Conservation (phyloP, 2,888 invertebrate species). For the Hirtodrosophila trivittata region DNA sequence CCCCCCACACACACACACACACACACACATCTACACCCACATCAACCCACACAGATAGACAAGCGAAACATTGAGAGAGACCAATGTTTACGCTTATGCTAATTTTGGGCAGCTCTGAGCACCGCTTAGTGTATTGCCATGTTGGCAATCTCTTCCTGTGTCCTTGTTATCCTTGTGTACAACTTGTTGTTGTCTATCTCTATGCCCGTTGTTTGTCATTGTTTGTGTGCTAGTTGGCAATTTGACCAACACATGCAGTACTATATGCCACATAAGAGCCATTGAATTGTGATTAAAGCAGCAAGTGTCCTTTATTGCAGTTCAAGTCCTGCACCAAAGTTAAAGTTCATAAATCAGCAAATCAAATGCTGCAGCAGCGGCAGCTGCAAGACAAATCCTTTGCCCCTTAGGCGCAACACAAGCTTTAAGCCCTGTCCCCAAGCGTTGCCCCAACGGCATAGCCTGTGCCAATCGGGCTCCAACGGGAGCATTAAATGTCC, state of each 20-base stretch:
- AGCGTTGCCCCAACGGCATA: not conserved
- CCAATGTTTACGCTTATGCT: conserved; percentile 74
- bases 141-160: conserved; percentile 24
- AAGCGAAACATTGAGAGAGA: conserved; percentile 11
- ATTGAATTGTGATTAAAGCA: conserved; percentile 34
- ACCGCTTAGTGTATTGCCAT: conserved; percentile 44
- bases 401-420: too few relatives aligned
- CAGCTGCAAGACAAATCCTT: too few relatives aligned
- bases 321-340: not conserved
- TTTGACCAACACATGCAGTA: conserved; percentile 50
- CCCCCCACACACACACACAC: conserved; percentile 15
- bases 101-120: conserved; percentile 57
- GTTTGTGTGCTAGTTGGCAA: conserved; percentile 18
- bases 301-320: conserved; percentile 17
- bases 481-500: conserved; percentile 57
- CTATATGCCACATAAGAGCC: conserved; percentile 24
- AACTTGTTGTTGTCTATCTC: conserved; percentile 11
- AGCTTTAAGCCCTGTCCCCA: too few relatives aligned
- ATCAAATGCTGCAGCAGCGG: conserved; percentile 53
- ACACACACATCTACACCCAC: conserved; percentile 4
- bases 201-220: conserved; percentile 15
- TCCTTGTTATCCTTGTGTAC: conserved; percentile 10
- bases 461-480: not conserved
- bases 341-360: conserved; percentile 55
- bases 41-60: not conserved